Conservation (phyloP, 2,113 vertebrate species). For the Anoplopoma fimbria region DNA sequence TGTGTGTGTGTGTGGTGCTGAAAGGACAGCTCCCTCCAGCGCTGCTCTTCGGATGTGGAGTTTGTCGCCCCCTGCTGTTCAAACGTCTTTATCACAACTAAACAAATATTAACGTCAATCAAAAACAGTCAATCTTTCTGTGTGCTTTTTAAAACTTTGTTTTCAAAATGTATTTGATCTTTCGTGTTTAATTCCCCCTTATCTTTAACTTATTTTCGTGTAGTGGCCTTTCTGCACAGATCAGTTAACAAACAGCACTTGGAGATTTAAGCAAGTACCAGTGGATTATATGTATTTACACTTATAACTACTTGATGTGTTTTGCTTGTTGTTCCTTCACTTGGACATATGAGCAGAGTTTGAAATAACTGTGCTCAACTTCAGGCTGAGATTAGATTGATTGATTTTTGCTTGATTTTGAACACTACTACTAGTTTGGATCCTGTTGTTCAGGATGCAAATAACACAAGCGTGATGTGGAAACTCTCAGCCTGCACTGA, state of each 20-base stretch:
- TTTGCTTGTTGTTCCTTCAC: neutral
- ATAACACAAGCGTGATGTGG: too few relatives aligned
- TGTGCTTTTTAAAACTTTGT: neutral
- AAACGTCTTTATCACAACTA: constrained; percentile 32
- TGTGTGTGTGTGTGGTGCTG: constrained; percentile 77
- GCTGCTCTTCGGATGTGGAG: neutral
- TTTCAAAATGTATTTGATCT: neutral
- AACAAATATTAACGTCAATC: neutral
- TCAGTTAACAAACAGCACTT: neutral
- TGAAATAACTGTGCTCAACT: neutral
- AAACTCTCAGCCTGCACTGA: too few relatives aligned
- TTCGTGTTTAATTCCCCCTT: neutral
- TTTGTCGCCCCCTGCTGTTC: constrained; percentile 66
- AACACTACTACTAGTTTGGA: too few relatives aligned
- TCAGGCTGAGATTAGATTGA: too few relatives aligned
- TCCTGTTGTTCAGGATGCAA: too few relatives aligned
- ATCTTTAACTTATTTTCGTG: neutral
- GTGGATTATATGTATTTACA: neutral
- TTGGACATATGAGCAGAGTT: neutral
- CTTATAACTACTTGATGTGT: neutral
- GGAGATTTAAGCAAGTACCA: neutral
- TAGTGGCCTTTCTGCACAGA: neutral
- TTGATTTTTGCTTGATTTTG: too few relatives aligned
- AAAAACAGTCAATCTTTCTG: neutral
- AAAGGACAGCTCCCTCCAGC: constrained; percentile 85